Base-by-base conservation (phyloP, 2,888 invertebrate species). In the Anthrax anthrax region DNA sequence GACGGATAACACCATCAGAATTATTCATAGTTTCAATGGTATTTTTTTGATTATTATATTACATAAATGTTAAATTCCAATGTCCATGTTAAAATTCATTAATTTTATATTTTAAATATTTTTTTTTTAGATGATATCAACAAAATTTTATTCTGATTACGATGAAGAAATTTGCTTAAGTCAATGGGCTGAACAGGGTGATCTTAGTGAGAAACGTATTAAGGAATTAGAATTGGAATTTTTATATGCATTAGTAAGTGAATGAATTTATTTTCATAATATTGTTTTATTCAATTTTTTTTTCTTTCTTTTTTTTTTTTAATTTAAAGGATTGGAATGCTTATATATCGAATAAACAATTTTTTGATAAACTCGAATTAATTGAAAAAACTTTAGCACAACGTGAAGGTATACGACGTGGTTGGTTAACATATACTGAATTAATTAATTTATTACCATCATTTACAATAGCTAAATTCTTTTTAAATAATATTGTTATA, bases 11-110 rank as follows among this genome's bases (percentile, higher is more conserved):
- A 29, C 92, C 96, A 27, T 84, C 89, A 29, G 92, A 96, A 64
- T 77, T 97, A 49, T 96, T 96, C 69, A 77, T 97, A 48, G 86
- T 96, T 51, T 91, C 96, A 48, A 73, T 96, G 79, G 95, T 92
- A 69, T 70, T 72, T 63, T 29, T 44, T 1, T 12, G 12, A 32
- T 19, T 23, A 46, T 37, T 9, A 27, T 8, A 32, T 4, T 12
- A 32, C 9, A 32, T 12, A 12, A 32, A 12, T 23, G 23, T 6
- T 8, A 23, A 23, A 36, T 16, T n/a, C 14, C n/a, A 18, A 41
- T n/a, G n/a, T n/a, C 29, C 13, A n/a, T 10, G 32, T n/a, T 42
- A 32, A 13, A 29, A 14, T 14, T 27, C n/a, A n/a, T n/a, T 8
- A 16, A 27, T 13, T 39, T 40, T 14, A 23, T 41, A 23, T 42